Evolutionary conservation across 2,888 invertebrate genomes (phyloP).

Genomic region (Leptothorax acervorum): DNA sequence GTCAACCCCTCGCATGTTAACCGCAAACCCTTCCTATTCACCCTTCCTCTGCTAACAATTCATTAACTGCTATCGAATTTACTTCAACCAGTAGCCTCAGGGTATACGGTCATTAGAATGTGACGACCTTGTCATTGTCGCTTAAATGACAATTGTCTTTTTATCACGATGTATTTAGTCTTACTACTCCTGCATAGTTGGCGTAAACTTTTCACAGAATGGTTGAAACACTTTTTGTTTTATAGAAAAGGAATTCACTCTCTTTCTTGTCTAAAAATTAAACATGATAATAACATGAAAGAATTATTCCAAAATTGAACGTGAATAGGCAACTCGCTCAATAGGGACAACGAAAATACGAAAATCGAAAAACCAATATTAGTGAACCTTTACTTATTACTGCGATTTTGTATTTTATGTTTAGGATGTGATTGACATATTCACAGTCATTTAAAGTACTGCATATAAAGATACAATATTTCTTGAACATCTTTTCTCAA

Average conservation of each 20-base stretch:
- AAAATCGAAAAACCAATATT: too few relatives aligned
- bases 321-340: not conserved
- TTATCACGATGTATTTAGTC: not conserved
- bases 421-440: too few relatives aligned
- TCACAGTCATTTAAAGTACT: too few relatives aligned
- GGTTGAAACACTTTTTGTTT: not conserved
- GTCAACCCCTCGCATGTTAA: constrained; percentile 79
- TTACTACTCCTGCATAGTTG: not conserved
- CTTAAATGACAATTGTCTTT: constrained; percentile 23
- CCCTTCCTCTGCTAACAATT: constrained; percentile 79
- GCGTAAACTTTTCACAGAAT: not conserved
- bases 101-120: constrained; percentile 62
- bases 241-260: not conserved
- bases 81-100: constrained; percentile 69
- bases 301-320: not conserved
- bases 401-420: too few relatives aligned
- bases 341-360: too few relatives aligned
- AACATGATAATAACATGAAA: not conserved
- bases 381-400: too few relatives aligned
- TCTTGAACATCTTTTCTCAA: too few relatives aligned
- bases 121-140: constrained; percentile 8
- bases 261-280: not conserved
- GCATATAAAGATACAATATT: too few relatives aligned
- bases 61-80: constrained; percentile 84
- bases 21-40: constrained; percentile 82